A percentile compares a stretch with the other conserved stretches of the same genome.
phyloP scores from a whole-genome alignment of 2,888 invertebrate genomes.

The Silvanus unidentatus region DNA sequence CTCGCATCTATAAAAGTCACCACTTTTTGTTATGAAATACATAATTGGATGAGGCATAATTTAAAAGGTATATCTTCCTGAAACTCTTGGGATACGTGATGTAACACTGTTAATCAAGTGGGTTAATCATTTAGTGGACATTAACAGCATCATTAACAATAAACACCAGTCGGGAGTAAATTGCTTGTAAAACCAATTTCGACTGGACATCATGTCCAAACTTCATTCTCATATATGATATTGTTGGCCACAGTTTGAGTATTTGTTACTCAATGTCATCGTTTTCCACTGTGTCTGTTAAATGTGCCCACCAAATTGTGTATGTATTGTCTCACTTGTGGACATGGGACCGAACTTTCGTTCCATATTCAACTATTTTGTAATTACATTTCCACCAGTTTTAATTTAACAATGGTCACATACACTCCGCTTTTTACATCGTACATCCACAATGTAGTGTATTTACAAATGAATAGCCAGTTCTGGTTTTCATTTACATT shows the following conservation, averaged over 20 bases:
- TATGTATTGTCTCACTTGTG: neutral
- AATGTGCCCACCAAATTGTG: neutral
- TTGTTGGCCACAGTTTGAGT: constrained; percentile 6
- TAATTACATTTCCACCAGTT: constrained; percentile 10
- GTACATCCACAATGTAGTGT: no score
- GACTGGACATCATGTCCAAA: neutral
- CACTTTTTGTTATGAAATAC: constrained; percentile 12
- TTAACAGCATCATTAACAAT: constrained; percentile 14
- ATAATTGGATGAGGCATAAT: constrained; percentile 34
- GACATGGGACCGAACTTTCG: neutral
- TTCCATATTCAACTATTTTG: constrained; percentile 8
- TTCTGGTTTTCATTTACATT: constrained; percentile 7
- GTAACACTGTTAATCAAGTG: constrained; percentile 28
- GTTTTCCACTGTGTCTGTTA: constrained; percentile 4
- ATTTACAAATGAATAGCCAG: neutral
- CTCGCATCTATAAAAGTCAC: constrained; percentile 2
- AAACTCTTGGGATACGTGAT: constrained; percentile 24
- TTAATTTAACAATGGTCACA: constrained; percentile 7
- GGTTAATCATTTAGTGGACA: constrained; percentile 21
- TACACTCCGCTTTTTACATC: constrained; percentile 6
- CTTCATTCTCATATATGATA: no score
- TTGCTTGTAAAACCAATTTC: constrained; percentile 12
- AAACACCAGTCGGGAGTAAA: constrained; percentile 5
- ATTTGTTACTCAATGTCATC: constrained; percentile 3
- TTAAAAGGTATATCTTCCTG: constrained; percentile 33